A percentile compares a stretch with the other conserved stretches of the same genome.
phyloP scores from a whole-genome alignment of 2,888 invertebrate genomes.

The Macrosiphum euphorbiae region DNA sequence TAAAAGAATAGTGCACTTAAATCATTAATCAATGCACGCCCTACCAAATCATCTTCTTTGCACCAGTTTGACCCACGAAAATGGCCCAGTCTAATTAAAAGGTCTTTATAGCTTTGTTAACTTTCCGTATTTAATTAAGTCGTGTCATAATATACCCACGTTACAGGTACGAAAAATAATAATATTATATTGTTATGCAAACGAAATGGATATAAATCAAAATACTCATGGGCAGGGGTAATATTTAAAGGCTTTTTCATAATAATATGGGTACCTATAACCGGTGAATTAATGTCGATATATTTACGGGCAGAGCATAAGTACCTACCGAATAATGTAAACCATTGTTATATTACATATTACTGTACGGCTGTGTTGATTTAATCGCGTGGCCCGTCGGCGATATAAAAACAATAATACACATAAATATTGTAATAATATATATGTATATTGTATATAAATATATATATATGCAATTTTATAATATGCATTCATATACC shows the following conservation, averaged over 20 bases:
- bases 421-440: background rate
- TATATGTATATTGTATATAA: background rate
- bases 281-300: background rate
- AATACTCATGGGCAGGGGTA: background rate
- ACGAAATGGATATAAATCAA: background rate
- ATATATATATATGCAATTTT: background rate
- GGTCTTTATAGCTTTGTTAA: background rate
- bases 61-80: background rate
- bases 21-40: background rate
- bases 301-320: background rate
- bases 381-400: background rate
- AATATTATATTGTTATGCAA: conserved; percentile 2
- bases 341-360: background rate
- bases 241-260: background rate
- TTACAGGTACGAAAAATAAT: background rate
- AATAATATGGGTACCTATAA: background rate
- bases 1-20: background rate
- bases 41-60: background rate
- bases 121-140: background rate
- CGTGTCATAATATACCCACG: background rate
- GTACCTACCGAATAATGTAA: background rate
- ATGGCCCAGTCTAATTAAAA: background rate
- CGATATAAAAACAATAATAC: background rate
- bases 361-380: background rate
- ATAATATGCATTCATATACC: background rate